These are phyloP conservation scores for Hipposideros armiger DNA, from an alignment of 2,113 vertebrate species.

Conservation along the genomic window DNA sequence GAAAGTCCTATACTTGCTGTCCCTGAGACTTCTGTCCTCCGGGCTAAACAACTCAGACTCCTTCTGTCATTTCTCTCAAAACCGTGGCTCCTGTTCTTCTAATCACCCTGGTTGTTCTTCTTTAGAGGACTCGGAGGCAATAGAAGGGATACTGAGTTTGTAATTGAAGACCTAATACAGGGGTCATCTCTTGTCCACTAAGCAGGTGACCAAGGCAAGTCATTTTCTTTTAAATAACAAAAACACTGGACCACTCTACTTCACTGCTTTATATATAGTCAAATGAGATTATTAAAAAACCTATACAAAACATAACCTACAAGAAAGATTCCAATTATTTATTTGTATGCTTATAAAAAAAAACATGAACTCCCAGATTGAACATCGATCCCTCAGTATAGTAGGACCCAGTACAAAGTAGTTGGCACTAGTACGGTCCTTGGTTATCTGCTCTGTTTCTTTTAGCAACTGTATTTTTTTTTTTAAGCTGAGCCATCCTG, in stretches of 20 bases:
- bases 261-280: neutral
- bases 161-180: neutral
- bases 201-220: slow-evolving; percentile 2
- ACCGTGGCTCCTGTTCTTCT: neutral
- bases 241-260: neutral
- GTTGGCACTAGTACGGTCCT: neutral
- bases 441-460: neutral
- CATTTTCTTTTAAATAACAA: slow-evolving; percentile 1
- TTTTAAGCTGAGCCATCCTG: no score
- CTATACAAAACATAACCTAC: neutral
- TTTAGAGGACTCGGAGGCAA: neutral
- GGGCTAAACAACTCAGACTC: neutral
- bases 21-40: neutral
- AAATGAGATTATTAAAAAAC: slow-evolving; percentile 17
- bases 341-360: neutral
- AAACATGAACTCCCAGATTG: neutral
- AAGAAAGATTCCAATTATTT: neutral
- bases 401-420: neutral
- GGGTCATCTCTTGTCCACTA: slow-evolving; percentile 12
- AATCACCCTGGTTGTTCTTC: neutral
- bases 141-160: neutral
- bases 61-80: neutral
- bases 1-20: neutral
- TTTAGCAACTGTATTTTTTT: neutral
- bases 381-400: neutral